Evolutionary conservation across 2,888 invertebrate genomes (phyloP).

Genomic region (Diplolepis rosae): DNA sequence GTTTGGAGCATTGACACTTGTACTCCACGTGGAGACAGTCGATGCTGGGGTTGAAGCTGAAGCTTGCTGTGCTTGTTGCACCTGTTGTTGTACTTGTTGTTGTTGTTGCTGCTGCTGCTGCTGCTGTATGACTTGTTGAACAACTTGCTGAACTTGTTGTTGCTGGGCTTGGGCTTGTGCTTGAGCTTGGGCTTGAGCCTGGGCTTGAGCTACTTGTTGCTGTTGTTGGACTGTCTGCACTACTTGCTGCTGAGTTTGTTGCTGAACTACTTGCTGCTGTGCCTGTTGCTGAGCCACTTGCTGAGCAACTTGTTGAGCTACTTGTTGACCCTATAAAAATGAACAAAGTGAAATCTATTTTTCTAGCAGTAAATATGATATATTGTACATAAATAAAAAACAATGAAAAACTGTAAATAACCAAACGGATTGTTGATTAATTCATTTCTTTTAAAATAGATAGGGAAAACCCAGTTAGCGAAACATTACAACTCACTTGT

Average conservation of each 20-base stretch:
- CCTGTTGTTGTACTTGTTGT: conserved; percentile 61
- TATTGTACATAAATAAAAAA: too few species aligned
- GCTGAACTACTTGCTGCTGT: conserved; percentile 47
- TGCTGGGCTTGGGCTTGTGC: conserved; percentile 56
- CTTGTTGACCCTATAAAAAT: conserved; percentile 64
- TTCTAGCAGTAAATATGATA: too few species aligned
- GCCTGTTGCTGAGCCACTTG: conserved; percentile 61
- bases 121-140: conserved; percentile 48
- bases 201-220: conserved; percentile 55
- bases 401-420: too few species aligned
- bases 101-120: conserved; percentile 51
- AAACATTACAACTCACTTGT: conserved; percentile 62
- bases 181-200: conserved; percentile 53
- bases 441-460: not conserved
- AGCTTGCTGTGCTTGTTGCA: conserved; percentile 69
- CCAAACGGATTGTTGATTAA: too few species aligned
- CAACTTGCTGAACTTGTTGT: conserved; percentile 51
- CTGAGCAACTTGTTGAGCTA: conserved; percentile 60
- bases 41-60: conserved; percentile 70
- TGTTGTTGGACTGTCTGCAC: conserved; percentile 60
- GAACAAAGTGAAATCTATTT: conserved; percentile 1
- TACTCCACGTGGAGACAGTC: conserved; percentile 68
- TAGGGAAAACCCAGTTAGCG: not conserved
- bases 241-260: conserved; percentile 52
- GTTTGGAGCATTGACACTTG: conserved; percentile 67